Base-by-base conservation (phyloP, 2,113 vertebrate genomes). In the Scytalopus superciliaris region DNA sequence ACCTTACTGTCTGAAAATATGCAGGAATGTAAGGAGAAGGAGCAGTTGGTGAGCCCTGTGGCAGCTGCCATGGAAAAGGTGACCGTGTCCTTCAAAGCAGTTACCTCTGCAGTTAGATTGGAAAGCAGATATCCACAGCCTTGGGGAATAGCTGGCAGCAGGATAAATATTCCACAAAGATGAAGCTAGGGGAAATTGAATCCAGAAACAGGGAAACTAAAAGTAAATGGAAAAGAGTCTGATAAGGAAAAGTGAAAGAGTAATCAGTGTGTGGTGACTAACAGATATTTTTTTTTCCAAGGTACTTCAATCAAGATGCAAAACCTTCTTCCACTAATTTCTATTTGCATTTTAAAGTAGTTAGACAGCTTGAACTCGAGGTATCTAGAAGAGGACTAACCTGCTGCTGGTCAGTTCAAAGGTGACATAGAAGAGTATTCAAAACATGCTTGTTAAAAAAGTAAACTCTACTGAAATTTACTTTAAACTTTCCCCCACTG, bases 91-190 rank as follows among this genome's bases (percentile, higher is more conserved):
- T 95, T 91, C 78, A 57, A 50, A 87, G 93, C 68, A 64, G 88
- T 73, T 88, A n/a, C 80, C 57, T 79, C 94, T 62, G 60, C 74
- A 73, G 79, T 40, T 25, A 73, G 91, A 89, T 83, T 69, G 75
- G 91, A 90, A 93, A 87, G 72, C 33, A 88, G 95, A 91, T 94
- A 89, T 15, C 87, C 82, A 52, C 42, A 12, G 5, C 82, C 85
- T n/a, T 8, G 3, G 93, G 94, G 87, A 90, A 56, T 28, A 87
- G 84, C 91, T 72, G 40, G 85, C 10, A 6, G 80, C 49, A 75
- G 87, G 72, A 89, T 79, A 89, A 90, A 87, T 74, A 55, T 44
- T 87, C 94, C 90, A 81, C 69, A 84, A 33, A 55, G 88, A 77
- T 63, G 91, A 87, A 75, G 30, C 66, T 3, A 5, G 49, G 76